Conservation (phyloP, 2,113 vertebrate species). For the Hucho hucho region DNA sequence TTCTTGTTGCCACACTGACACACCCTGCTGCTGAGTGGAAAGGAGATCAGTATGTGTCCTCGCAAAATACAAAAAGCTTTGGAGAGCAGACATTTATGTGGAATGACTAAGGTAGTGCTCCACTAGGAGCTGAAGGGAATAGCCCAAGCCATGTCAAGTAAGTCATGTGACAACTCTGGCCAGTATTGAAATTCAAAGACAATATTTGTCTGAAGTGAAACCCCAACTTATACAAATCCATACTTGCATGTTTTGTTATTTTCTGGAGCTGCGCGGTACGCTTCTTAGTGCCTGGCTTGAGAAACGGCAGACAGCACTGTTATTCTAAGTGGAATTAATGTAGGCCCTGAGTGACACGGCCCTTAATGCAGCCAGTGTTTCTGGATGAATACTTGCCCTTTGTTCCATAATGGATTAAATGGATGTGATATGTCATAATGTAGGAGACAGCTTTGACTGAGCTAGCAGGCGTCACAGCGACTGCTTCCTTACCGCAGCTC, state of each 20-base stretch:
- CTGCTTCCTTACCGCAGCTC: constrained; percentile 3
- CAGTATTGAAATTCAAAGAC: no score
- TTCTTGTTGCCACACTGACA: constrained; percentile 43
- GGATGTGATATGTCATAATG: constrained; percentile 29
- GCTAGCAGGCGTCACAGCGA: neutral
- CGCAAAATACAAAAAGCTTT: constrained; percentile 20
- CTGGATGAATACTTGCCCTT: constrained; percentile 58
- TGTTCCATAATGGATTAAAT: constrained; percentile 46
- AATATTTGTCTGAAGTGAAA: no score
- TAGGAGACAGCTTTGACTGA: constrained; percentile 9
- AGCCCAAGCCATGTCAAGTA: no score
- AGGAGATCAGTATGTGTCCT: constrained; percentile 30
- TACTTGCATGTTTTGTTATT: neutral
- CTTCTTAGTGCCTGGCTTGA: neutral
- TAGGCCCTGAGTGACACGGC: constrained; percentile 38
- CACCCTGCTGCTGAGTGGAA: constrained; percentile 27
- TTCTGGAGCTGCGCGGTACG: neutral
- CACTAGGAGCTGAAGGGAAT: no score
- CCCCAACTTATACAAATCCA: no score
- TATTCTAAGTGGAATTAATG: constrained; percentile 20
- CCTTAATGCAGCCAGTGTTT: constrained; percentile 46
- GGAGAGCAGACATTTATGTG: constrained; percentile 14
- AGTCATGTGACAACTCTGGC: no score
- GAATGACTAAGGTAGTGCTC: no score
- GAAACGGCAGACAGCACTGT: constrained; percentile 4